phyloP scores from a whole-genome alignment of 2,797 vertebrate species.

The Myotis pilosus region DNA sequence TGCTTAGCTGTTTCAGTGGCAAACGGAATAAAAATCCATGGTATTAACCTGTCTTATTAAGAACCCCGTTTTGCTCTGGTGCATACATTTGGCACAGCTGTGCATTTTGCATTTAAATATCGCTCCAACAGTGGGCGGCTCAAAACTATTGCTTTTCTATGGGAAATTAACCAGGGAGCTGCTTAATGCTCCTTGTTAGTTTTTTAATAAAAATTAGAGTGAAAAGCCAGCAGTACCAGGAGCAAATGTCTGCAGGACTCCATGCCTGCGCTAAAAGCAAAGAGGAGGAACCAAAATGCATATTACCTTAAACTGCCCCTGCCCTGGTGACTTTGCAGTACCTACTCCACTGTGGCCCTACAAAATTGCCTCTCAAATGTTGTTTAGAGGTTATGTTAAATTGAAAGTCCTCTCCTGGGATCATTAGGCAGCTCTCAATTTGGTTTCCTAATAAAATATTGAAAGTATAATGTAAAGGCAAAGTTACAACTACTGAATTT shows the following conservation, averaged over 20 bases:
- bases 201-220: conserved; percentile 77
- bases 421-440: conserved; percentile 81
- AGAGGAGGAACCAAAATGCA: conserved; percentile 66
- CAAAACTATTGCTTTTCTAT: conserved; percentile 74
- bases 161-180: conserved; percentile 76
- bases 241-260: conserved; percentile 71
- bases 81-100: conserved; percentile 71
- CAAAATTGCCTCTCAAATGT: conserved; percentile 72
- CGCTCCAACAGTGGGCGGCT: conserved; percentile 68
- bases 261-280: conserved; percentile 72
- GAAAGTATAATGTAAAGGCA: conserved; percentile 74
- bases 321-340: neutral
- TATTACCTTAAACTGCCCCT: conserved; percentile 71
- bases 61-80: conserved; percentile 52
- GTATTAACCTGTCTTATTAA: conserved; percentile 74
- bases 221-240: conserved; percentile 54
- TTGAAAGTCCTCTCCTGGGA: conserved; percentile 79
- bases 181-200: conserved; percentile 79
- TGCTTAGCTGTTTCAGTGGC: conserved; percentile 69
- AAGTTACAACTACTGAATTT: conserved; percentile 74
- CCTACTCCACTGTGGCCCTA: conserved; percentile 63
- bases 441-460: conserved; percentile 79
- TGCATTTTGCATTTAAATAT: conserved; percentile 75
- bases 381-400: conserved; percentile 77
- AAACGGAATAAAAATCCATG: conserved; percentile 76